Base-by-base conservation (phyloP, 2,888 invertebrate species). In the Tetragnatha montana region DNA sequence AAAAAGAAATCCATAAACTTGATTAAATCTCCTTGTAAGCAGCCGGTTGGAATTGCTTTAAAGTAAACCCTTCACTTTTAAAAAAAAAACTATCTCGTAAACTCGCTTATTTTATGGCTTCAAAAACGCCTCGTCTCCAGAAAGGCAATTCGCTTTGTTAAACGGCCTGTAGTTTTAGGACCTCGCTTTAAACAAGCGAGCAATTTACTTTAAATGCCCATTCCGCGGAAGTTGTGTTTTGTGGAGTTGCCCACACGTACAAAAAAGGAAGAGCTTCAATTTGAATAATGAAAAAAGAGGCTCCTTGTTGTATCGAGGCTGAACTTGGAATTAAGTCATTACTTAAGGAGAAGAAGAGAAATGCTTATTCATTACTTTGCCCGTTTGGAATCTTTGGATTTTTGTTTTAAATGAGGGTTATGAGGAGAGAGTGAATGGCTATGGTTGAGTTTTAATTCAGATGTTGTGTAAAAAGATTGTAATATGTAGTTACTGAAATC, bases 241-340 rank as follows among this genome's bases (percentile, higher is more conserved):
- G 35, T 35, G 35, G 35, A 35, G 35, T 35, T 35, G 35, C 35
- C 35, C 35, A 35, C 35, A 3, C 60, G 7, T 60, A 17, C 12
- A 60, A 60, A 60, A 60, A 60, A 7, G 4, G 4, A 60, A 60
- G 4, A 12, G 49, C 76, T 19, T 76, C 76, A 50, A 76, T 76
- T 76, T 50, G 76, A 76, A 76, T 76, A 76, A 76, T 76, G 76
- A 76, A 76, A 50, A 17, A 17, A 14, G 60, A 60, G 60, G 60
- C 60, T 60, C 60, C 17, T 17, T 60, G 10, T 17, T 60, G 10
- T 60, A 60, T 17, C 60, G 60, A 60, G 60, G 60, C 17, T 60
- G 60, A 17, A 60, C 12, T 60, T 60, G 60, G 60, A 60, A 60
- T 60, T 60, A 60, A 60, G 60, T 60, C 60, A 60, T 60, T 60